Conservation (phyloP, 2,797 vertebrate species). For the Buceros bicornis region DNA sequence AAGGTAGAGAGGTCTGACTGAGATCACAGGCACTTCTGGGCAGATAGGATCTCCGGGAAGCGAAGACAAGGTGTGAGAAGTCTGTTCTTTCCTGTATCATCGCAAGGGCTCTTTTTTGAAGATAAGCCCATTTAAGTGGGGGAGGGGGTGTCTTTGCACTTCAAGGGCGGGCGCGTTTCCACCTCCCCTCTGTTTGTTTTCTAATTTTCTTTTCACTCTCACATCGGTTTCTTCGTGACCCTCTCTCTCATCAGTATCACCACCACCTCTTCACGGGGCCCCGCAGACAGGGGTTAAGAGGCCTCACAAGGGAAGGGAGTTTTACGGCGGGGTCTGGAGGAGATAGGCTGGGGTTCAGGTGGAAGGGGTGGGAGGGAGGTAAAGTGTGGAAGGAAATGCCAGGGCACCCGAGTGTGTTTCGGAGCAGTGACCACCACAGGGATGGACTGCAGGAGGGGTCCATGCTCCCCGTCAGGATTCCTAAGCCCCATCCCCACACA, state of each 20-base stretch:
- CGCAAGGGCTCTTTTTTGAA: constrained; percentile 61
- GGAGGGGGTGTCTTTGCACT: constrained; percentile 43
- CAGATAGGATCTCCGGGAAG: constrained; percentile 72
- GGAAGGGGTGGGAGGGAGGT: not conserved
- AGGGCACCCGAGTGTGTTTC: rapidly evolving
- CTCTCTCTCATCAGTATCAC: constrained; percentile 62
- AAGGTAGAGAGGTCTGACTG: constrained; percentile 63
- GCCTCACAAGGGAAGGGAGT: not conserved
- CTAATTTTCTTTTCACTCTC: constrained; percentile 56
- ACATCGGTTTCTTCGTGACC: constrained; percentile 35
- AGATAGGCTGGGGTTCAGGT: not conserved
- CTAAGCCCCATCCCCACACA: not conserved
- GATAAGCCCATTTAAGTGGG: constrained; percentile 31
- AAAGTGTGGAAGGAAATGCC: not conserved
- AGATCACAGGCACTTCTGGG: constrained; percentile 69
- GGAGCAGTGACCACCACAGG: rapidly evolving
- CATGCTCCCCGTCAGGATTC: not conserved
- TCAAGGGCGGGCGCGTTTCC: constrained; percentile 54
- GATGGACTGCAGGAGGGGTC: not conserved
- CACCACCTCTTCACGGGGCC: constrained; percentile 26
- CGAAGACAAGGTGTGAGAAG: constrained; percentile 74
- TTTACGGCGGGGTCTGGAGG: not conserved
- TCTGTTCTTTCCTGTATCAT: constrained; percentile 68
- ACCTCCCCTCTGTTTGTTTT: constrained; percentile 69
- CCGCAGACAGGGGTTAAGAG: constrained; percentile 51